phyloP scores from a whole-genome alignment of 2,797 vertebrate species.

The Carcharodon carcharias region DNA sequence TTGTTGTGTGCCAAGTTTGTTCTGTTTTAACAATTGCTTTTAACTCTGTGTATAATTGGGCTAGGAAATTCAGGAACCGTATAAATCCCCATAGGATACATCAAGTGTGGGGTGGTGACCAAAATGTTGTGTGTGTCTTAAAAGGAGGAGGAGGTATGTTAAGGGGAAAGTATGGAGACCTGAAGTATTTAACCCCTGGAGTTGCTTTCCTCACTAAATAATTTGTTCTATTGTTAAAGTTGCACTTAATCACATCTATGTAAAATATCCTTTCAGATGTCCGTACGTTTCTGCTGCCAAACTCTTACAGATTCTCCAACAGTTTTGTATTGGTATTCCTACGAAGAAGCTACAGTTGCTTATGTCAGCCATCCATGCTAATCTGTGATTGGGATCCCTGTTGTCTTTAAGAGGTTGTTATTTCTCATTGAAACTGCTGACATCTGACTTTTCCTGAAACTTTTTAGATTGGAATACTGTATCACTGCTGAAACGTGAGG shows the following conservation, averaged over 20 bases:
- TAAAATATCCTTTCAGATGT: neutral
- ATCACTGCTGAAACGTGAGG: neutral
- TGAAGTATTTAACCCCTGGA: neutral
- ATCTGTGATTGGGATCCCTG: neutral
- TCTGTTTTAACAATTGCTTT: conserved; percentile 31
- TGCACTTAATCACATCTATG: neutral
- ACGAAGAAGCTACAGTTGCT: neutral
- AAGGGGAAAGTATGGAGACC: neutral
- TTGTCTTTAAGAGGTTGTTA: too few relatives aligned
- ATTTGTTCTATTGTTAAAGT: neutral
- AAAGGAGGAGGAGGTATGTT: neutral
- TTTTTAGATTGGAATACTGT: neutral
- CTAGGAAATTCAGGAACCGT: neutral
- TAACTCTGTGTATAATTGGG: neutral
- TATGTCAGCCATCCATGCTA: neutral
- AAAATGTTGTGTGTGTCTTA: neutral
- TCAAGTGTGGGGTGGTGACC: neutral
- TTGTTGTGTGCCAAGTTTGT: conserved; percentile 35
- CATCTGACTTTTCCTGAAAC: neutral
- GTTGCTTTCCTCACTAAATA: neutral
- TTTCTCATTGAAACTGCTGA: neutral
- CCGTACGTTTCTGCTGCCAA: neutral
- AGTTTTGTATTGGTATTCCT: neutral
- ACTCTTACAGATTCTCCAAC: neutral
- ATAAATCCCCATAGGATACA: neutral